A percentile compares a stretch with the other conserved stretches of the same genome.
phyloP scores from a whole-genome alignment of 2,113 vertebrate species.

The Mesoclemmys tuberculata region DNA sequence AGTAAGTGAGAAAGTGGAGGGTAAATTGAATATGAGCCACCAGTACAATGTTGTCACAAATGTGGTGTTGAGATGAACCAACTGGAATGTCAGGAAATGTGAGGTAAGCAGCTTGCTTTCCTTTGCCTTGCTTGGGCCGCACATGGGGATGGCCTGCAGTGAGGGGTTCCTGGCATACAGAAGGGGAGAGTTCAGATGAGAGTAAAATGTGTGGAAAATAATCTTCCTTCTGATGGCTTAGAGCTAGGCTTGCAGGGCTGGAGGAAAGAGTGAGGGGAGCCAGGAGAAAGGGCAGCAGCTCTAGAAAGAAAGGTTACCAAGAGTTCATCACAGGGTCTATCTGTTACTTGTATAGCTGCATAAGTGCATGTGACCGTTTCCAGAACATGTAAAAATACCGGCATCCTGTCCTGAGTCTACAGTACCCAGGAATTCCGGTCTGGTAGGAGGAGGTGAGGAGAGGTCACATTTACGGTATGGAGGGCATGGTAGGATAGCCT shows the following conservation, averaged over 20 bases:
- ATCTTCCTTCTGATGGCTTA: not conserved
- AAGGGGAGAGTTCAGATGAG: not conserved
- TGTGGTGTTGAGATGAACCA: fast-evolving
- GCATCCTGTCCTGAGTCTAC: not conserved
- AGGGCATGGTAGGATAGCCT: fast-evolving
- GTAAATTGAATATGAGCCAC: fast-evolving
- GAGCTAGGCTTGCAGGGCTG: not conserved
- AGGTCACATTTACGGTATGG: not conserved
- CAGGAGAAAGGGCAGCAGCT: not conserved
- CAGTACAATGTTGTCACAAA: fast-evolving
- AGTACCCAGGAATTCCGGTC: not conserved
- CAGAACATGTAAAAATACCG: not conserved
- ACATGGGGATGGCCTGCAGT: fast-evolving
- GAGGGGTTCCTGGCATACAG: not conserved
- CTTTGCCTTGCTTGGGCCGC: not conserved
- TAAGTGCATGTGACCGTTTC: not conserved
- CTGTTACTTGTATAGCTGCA: not conserved
- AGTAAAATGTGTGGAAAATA: not conserved
- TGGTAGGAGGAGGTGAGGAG: not conserved
- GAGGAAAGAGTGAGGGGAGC: not conserved
- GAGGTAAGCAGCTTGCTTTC: not conserved
- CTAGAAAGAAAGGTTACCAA: not conserved
- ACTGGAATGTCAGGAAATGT: not conserved
- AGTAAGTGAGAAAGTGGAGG: not conserved
- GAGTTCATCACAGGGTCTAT: not conserved